phyloP scores from a whole-genome alignment of 2,113 vertebrate genomes.

The Oryzias melastigma region DNA sequence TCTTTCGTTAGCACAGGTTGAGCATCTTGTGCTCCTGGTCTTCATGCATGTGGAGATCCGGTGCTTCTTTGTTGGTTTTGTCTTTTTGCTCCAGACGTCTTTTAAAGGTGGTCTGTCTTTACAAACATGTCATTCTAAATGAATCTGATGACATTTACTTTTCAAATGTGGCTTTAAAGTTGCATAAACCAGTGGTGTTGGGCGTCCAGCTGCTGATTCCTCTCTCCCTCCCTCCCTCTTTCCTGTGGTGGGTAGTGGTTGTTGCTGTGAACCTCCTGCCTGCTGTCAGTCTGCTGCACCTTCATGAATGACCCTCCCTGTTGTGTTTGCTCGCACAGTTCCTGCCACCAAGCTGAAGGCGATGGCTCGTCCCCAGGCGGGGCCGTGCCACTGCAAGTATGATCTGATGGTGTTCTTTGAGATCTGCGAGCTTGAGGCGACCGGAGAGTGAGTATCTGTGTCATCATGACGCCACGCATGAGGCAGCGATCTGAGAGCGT shows the following conservation, averaged over 20 bases:
- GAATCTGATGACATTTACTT: no score
- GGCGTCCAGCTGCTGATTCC: constrained; percentile 16
- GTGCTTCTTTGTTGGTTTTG: no score
- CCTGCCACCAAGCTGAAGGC: constrained; percentile 95
- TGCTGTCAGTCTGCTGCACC: background rate
- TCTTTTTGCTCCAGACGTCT: no score
- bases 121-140: no score
- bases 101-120: no score
- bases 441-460: constrained; percentile 88
- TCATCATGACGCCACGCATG: background rate
- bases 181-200: no score
- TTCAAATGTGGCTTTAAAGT: no score
- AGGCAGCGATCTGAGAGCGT: background rate
- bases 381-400: constrained; percentile 93
- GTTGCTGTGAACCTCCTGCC: constrained; percentile 19
- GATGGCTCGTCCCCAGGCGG: constrained; percentile 82
- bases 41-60: background rate
- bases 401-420: constrained; percentile 97
- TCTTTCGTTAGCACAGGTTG: constrained; percentile 1
- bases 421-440: constrained; percentile 97
- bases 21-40: background rate
- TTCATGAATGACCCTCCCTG: constrained; percentile 9
- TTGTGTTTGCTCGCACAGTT: constrained; percentile 70
- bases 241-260: constrained; percentile 36
- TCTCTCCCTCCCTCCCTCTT: constrained; percentile 44